Conservation (phyloP, 1,140 invertebrate genomes). For the Eurytemora carolleeae region DNA sequence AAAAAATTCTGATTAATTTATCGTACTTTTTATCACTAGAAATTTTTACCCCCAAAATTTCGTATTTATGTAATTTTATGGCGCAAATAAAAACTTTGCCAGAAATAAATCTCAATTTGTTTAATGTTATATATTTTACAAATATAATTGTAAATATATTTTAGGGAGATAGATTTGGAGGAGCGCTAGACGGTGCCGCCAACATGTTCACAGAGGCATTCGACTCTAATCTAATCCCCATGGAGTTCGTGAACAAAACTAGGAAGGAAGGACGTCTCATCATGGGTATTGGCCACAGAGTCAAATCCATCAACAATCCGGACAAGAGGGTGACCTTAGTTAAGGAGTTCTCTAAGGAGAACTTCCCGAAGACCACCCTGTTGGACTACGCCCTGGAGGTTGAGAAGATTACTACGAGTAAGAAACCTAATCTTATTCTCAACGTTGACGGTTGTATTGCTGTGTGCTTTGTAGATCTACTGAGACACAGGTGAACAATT, state of each 20-base stretch:
- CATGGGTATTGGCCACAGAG: slow-evolving; percentile 95
- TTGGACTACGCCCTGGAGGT: slow-evolving; percentile 89
- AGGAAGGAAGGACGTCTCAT: slow-evolving; percentile 90
- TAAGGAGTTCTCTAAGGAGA: slow-evolving; percentile 81
- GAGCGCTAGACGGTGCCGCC: slow-evolving; percentile 88
- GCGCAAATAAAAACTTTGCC: too few relatives aligned
- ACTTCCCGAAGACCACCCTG: slow-evolving; percentile 78
- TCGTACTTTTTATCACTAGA: too few relatives aligned
- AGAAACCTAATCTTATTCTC: slow-evolving; percentile 96
- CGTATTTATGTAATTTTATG: too few relatives aligned
- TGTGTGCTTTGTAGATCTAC: slow-evolving; percentile 86
- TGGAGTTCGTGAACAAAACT: slow-evolving; percentile 97
- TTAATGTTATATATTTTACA: too few relatives aligned
- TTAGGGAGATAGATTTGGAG: slow-evolving; percentile 96
- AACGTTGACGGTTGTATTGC: slow-evolving; percentile 98
- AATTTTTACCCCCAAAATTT: too few relatives aligned
- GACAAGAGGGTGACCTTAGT: slow-evolving; percentile 90
- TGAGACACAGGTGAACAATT: slow-evolving; percentile 75
- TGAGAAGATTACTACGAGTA: slow-evolving; percentile 95
- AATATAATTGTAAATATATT: too few relatives aligned
- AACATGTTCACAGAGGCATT: slow-evolving; percentile 88
- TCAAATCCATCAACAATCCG: slow-evolving; percentile 98
- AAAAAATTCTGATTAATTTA: too few relatives aligned
- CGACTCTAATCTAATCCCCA: slow-evolving; percentile 76
- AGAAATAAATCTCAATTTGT: too few relatives aligned